Conservation (phyloP, 2,113 vertebrate genomes). For the Copsychus sechellarum region DNA sequence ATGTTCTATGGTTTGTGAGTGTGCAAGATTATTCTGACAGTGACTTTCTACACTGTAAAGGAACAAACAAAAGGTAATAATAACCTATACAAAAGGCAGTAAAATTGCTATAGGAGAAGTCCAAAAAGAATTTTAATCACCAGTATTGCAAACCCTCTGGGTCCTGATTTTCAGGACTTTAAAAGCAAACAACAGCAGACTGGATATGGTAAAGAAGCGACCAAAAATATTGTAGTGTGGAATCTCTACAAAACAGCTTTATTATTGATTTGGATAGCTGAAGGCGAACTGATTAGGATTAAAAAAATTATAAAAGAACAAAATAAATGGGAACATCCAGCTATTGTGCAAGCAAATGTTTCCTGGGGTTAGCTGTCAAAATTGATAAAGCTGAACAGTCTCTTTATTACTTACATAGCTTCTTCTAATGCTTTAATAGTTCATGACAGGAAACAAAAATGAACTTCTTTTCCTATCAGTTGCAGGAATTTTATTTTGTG, state of each 20-base stretch:
- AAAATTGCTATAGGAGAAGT: neutral
- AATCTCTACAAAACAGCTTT: neutral
- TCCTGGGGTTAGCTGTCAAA: neutral
- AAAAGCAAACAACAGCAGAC: neutral
- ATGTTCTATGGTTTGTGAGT: neutral
- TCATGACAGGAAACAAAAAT: neutral
- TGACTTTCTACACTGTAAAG: neutral
- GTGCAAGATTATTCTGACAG: neutral
- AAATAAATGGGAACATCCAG: neutral
- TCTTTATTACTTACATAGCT: neutral
- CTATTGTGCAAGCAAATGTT: neutral
- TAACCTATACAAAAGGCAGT: neutral
- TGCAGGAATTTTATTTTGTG: slow-evolving; percentile 2
- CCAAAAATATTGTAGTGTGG: neutral
- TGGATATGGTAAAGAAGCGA: neutral
- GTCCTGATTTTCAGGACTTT: neutral
- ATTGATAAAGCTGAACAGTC: neutral
- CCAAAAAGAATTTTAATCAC: neutral
- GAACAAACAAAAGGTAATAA: neutral
- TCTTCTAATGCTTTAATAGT: neutral
- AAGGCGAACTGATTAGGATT: neutral
- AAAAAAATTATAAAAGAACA: neutral
- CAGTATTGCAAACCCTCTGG: neutral
- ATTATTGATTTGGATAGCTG: neutral
- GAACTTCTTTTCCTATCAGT: neutral